Evolutionary conservation across 2,797 vertebrate species (phyloP).

Genomic region (Coluber constrictor): DNA sequence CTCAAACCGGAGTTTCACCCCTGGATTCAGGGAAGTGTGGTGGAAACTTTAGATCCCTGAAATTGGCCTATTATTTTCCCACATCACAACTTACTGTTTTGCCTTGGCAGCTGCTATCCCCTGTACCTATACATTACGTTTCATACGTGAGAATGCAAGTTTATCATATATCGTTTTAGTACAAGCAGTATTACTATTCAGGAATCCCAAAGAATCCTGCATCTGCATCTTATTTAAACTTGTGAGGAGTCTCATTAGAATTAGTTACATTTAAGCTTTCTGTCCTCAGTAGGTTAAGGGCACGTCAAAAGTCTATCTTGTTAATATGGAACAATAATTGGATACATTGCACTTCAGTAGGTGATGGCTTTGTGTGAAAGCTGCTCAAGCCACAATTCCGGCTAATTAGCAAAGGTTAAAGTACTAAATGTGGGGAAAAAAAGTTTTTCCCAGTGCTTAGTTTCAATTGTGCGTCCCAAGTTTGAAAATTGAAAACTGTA

Average conservation of each 20-base stretch:
- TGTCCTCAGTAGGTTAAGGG: neutral
- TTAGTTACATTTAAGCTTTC: neutral
- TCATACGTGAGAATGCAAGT: neutral
- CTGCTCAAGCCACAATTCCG: neutral
- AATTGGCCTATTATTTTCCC: neutral
- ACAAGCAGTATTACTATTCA: neutral
- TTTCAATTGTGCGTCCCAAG: neutral
- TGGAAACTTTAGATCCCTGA: neutral
- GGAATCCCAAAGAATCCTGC: neutral
- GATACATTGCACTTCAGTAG: neutral
- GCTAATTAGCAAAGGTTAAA: neutral
- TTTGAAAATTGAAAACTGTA: neutral
- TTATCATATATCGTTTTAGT: neutral
- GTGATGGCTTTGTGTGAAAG: neutral
- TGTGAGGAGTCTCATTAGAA: neutral
- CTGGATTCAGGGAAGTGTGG: neutral
- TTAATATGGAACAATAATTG: neutral
- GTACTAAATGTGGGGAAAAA: neutral
- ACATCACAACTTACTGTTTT: neutral
- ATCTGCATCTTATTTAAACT: neutral
- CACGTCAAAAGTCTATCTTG: neutral
- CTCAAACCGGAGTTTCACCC: no score
- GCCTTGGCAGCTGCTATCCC: neutral
- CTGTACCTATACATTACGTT: neutral
- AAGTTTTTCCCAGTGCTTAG: neutral